Evolutionary conservation across 2,797 vertebrate species (phyloP).

Genomic region (Phoeniculus purpureus): DNA sequence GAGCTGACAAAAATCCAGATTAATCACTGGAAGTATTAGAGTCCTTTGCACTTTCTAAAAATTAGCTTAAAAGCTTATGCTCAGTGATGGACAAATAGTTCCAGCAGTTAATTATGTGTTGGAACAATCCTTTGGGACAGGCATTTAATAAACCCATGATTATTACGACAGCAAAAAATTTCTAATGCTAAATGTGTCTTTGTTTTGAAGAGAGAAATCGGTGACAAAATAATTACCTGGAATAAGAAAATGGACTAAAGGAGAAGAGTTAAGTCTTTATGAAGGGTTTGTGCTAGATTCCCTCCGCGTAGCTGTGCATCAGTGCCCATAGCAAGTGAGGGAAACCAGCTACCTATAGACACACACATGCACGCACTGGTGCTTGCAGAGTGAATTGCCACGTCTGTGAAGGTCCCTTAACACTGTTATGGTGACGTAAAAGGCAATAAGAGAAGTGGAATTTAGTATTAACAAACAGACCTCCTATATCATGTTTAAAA

Average conservation of each 20-base stretch:
- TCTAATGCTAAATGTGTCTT: background rate
- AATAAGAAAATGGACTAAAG: background rate
- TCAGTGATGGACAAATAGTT: background rate
- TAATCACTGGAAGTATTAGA: background rate
- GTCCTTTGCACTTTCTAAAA: constrained; percentile 20
- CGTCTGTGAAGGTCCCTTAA: background rate
- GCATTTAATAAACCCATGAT: background rate
- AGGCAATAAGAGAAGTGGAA: background rate
- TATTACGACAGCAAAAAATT: background rate
- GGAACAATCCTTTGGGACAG: background rate
- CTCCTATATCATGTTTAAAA: background rate
- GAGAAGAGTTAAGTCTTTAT: background rate
- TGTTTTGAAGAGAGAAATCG: background rate
- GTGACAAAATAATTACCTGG: background rate
- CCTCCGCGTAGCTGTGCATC: background rate
- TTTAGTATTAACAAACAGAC: background rate
- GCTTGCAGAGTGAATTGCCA: background rate
- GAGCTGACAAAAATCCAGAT: constrained; percentile 45
- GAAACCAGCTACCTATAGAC: background rate
- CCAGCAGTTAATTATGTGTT: background rate
- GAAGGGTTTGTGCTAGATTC: background rate
- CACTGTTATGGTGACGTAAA: background rate
- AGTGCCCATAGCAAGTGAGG: background rate
- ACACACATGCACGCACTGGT: rapidly evolving
- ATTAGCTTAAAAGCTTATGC: constrained; percentile 23